Evolutionary conservation across 2,113 vertebrate genomes (phyloP), one percentile per base, ranked within the genome.

Genomic region (Isurus oxyrinchus): DNA sequence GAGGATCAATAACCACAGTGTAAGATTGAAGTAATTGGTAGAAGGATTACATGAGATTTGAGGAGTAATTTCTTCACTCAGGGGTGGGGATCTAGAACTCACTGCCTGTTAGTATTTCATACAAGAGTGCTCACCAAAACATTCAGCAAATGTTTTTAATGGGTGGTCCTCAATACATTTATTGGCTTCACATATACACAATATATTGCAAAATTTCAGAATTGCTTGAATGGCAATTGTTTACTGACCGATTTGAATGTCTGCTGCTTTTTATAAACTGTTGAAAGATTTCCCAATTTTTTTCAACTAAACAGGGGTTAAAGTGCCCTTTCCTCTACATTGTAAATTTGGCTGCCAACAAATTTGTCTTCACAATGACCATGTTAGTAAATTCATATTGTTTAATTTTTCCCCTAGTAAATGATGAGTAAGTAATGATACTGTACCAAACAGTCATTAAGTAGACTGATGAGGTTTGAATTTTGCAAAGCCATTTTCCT

Each of bases 351-450:
- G 7, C 53, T 57, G 87, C 87, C 87, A 90, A 23, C 25, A 90
- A 90, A 90, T 61, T 13, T 91, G 88, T 59, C 55, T 91, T 57
- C 88, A 61, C 53, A 35, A n/a, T 91, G 88, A 61, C 88, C 88
- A 61, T 91, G 88, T 91, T 91, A 91, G n/a, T 91, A 91, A 91
- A 59, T 91, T 91, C 55, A 35, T 96, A 81, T 31, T 44, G 79
- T 81, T 96, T 23, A 81, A 96, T 67, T 53, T n/a, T 81, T 59
- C 55, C 66, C 66, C 53, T 57, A 55, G 35, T 31, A 76, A 53
- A 55, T 23, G 67, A 76, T 16, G 35, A 96, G 66, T 25, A 96
- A 19, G 57, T 59, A 53, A 96, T 21, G 19, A 96, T 35, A 53
- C 53, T 23, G 31, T 40, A 35, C 13, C 25, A 91, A 91, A 90